These are phyloP conservation scores for Halyomorpha halys DNA, from an alignment of 1,140 invertebrate species.

Conservation along the genomic window DNA sequence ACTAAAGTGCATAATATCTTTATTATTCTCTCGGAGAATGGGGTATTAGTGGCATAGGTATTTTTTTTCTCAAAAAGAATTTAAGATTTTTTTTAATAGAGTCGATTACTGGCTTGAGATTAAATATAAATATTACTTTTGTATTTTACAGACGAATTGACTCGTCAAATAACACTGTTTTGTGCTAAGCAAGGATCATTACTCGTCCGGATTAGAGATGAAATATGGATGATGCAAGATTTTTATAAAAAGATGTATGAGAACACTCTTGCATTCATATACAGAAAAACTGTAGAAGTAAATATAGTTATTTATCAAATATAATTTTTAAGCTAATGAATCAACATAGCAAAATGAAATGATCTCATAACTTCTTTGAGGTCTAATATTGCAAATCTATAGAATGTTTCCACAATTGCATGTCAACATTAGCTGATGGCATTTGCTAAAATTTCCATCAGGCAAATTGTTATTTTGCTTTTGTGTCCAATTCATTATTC, in stretches of 20 bases:
- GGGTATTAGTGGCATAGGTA: no score
- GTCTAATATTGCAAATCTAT: neutral
- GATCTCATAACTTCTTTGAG: neutral
- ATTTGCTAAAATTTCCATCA: neutral
- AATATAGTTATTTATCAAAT: neutral
- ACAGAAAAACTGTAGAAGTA: constrained; percentile 90
- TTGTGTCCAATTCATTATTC: no score
- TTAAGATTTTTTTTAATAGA: no score
- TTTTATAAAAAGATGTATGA: constrained; percentile 93
- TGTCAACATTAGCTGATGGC: neutral
- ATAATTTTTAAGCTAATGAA: neutral
- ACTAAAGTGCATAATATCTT: no score
- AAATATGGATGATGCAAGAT: constrained; percentile 90
- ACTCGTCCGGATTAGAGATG: constrained; percentile 82
- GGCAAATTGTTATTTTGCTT: no score
- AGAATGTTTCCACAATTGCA: neutral
- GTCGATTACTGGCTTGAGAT: neutral
- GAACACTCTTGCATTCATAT: constrained; percentile 93
- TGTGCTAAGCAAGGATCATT: constrained; percentile 93
- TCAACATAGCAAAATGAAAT: neutral
- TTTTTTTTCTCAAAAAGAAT: no score
- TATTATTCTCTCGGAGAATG: no score
- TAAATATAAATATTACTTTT: neutral
- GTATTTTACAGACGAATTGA: constrained; percentile 66
- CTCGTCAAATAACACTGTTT: constrained; percentile 91